Percentiles rank a stretch among this genome's conserved stretches.
These are phyloP conservation scores for honey bee (Apis mellifera) DNA, from an alignment of 1,140 invertebrate species.

Conservation along the genomic window Amel_HAv3.1 CM009935.2:10570001-10570500, in stretches of 20 bases:
- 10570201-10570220: conserved; percentile 47
- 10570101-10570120: too few relatives aligned
- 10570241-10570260: conserved; percentile 45
- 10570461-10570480: too few relatives aligned
- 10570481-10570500: too few relatives aligned
- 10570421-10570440: background rate
- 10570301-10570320: conserved; percentile 11
- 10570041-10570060: too few relatives aligned
- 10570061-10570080: too few relatives aligned
- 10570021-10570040: too few relatives aligned
- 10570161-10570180: conserved; percentile 25
- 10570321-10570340: conserved; percentile 21
- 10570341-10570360: background rate
- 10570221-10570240: conserved; percentile 30
- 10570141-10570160: background rate
- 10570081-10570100: too few relatives aligned
- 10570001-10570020: too few relatives aligned
- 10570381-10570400: background rate
- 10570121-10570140: too few relatives aligned
- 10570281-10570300: conserved; percentile 36
- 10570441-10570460: too few relatives aligned
- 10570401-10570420: background rate
- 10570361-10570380: background rate
- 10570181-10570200: conserved; percentile 25
- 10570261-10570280: conserved; percentile 22